Evolutionary conservation across 1,140 invertebrate species (phyloP).

Genomic region (Drosophila kohkoa): DNA sequence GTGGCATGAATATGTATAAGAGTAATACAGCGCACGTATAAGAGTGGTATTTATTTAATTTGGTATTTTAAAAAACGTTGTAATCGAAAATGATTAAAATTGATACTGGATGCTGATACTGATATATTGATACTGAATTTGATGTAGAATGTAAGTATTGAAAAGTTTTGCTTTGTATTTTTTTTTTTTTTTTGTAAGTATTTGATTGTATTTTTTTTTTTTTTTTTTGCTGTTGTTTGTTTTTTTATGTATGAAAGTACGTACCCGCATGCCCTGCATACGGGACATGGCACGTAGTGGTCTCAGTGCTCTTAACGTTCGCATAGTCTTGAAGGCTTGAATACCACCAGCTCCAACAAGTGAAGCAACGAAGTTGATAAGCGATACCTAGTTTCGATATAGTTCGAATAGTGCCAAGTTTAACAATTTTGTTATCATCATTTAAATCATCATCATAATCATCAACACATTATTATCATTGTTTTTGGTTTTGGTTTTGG

Average conservation of each 20-base stretch:
- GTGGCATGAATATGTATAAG: constrained; percentile 49
- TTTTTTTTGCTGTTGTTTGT: constrained; percentile 45
- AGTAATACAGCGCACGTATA: constrained; percentile 44
- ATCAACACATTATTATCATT: constrained; percentile 8
- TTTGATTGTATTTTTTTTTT: constrained; percentile 42
- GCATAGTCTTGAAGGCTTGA: constrained; percentile 99
- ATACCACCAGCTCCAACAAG: constrained; percentile 96
- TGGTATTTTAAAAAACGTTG: constrained; percentile 25
- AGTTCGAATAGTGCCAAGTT: constrained; percentile 83
- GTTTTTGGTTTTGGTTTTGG: constrained; percentile 11
- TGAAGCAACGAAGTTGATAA: constrained; percentile 98
- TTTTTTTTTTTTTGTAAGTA: constrained; percentile 45
- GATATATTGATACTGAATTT: constrained; percentile 53
- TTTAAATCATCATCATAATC: constrained; percentile 25
- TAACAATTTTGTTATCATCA: constrained; percentile 58
- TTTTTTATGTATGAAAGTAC: constrained; percentile 86
- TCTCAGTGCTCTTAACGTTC: constrained; percentile 96
- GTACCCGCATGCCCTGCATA: constrained; percentile 99
- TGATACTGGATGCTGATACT: constrained; percentile 62
- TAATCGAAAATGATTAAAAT: constrained; percentile 43
- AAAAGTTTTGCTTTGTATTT: constrained; percentile 43
- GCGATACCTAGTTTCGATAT: constrained; percentile 92
- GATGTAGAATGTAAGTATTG: constrained; percentile 36
- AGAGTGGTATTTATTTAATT: constrained; percentile 13
- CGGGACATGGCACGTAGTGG: constrained; percentile 97